Evolutionary conservation across 2,113 vertebrate species (phyloP), one percentile per base, ranked within the genome.

Genomic region (Dicaeum eximium): DNA sequence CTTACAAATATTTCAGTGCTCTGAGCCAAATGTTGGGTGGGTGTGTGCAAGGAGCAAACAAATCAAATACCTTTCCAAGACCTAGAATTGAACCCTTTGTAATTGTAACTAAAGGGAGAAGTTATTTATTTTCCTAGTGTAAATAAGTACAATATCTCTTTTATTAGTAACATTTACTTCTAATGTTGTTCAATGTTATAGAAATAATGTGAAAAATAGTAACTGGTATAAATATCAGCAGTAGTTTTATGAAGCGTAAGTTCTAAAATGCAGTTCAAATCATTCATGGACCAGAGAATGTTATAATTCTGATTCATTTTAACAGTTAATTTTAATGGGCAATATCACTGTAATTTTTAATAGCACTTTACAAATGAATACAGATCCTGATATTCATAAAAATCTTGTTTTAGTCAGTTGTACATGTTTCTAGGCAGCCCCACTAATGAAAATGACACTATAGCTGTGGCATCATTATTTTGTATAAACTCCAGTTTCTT

Each of bases 271-370:
- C 27, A 30, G 6, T 22, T 86, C 6, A 54, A 47, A 71, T 86
- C 0, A 44, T 78, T 81, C 4, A 16, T 37, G 77, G 42, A 48
- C 18, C 40, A 67, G 19, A 37, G 7, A 67, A 58, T 44, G 9
- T 33, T 80, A 25, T 8, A 0, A 0, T 79, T 81, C 33, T 79
- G 40, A n/a, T 73, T 82, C 0, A 1, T 81, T 74, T 65, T 60
- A 54, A 22, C 7, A 58, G 30, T 48, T 71, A 58, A 45, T 5
- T 48, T 45, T 58, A 54, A 77, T 50, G 19, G 77, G 4, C 20
- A 58, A 30, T 87, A n/a, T 35, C 2, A 37, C 12, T 4, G 0
- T 53, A 25, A 45, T 50, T 21, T 89, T 57, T 56, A 56, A 33
- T 48, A 64, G 25, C 23, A 53, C 7, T 81, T 80, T 79, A 33